Conservation (phyloP, 1,140 invertebrate species). For the Schmidtea mediterranea region DNA sequence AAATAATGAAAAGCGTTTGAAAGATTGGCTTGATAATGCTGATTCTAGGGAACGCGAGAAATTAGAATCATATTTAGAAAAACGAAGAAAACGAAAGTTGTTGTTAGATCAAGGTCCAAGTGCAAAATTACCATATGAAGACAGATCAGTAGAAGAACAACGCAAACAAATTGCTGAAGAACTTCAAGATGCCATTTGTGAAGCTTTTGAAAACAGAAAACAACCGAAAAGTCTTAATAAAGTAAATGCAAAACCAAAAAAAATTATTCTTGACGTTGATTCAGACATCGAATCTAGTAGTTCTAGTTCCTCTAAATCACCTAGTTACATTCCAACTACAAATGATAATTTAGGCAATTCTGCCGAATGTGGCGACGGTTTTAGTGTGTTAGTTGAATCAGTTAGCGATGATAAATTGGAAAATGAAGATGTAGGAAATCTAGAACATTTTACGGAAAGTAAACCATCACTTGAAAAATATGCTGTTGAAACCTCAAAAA, state of each 20-base stretch:
- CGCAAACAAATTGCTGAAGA: constrained; percentile 3
- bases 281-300: too few species aligned
- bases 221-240: too few species aligned
- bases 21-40: constrained; percentile 2
- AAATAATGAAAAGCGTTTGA: constrained; percentile 63
- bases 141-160: neutral
- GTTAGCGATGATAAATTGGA: too few species aligned
- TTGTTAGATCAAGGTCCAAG: neutral
- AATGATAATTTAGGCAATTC: neutral
- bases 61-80: neutral
- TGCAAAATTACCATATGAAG: neutral
- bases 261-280: too few species aligned
- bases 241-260: too few species aligned
- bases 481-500: neutral
- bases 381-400: too few species aligned
- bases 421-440: too few species aligned
- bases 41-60: neutral
- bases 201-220: neutral
- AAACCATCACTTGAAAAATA: neutral
- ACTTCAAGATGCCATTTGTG: neutral
- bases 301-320: too few species aligned
- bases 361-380: neutral
- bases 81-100: neutral
- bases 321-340: too few species aligned
- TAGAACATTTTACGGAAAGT: too few species aligned